These are phyloP conservation scores for Catharus minimus DNA, from an alignment of 2,113 vertebrate genomes.

Conservation along the genomic window DNA sequence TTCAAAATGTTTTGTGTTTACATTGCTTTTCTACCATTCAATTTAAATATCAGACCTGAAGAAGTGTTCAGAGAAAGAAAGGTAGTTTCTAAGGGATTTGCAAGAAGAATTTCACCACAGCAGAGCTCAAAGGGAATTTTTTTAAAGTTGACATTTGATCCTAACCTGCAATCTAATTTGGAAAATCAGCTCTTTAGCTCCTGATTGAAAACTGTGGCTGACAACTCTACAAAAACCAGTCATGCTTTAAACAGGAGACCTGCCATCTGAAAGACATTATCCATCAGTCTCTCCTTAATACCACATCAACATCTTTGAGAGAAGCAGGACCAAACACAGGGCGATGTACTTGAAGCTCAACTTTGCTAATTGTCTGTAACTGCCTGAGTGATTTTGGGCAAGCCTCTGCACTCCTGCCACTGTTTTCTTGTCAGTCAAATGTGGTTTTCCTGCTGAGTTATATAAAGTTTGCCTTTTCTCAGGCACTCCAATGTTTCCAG, in stretches of 20 bases:
- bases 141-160: background rate
- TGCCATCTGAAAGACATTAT: background rate
- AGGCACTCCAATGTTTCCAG: background rate
- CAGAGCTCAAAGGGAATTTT: background rate
- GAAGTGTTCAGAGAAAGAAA: background rate
- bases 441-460: background rate
- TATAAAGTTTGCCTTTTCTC: background rate
- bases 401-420: background rate
- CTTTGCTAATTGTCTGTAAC: background rate
- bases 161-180: background rate
- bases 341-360: rapidly evolving
- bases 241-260: background rate
- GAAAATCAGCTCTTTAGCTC: background rate
- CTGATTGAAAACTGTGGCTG: background rate
- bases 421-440: background rate
- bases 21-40: background rate
- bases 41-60: background rate
- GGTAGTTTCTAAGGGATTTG: background rate
- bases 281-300: background rate
- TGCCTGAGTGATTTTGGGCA: background rate
- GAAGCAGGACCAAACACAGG: background rate
- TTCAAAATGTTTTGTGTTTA: background rate
- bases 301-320: background rate
- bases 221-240: background rate
- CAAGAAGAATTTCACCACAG: background rate